Base-by-base conservation (phyloP, 2,888 invertebrate species). In the Oligia fasciuncula region DNA sequence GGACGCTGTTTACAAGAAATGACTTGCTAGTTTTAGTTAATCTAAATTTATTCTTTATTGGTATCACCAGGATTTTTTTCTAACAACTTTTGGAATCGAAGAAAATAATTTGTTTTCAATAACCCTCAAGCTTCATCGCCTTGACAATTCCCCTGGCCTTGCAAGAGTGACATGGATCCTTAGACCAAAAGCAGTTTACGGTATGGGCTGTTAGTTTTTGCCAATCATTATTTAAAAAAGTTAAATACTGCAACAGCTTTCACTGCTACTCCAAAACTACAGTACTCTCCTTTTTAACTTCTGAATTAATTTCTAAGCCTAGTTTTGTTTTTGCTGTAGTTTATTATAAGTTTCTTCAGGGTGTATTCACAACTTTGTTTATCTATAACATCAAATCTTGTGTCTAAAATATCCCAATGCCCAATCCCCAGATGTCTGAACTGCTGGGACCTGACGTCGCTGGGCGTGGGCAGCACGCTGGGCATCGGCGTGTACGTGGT, bases 401-500 rank as follows among this genome's bases (percentile, higher is more conserved):
- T 66, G 23, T 23, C 46, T 68, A n/a, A 68, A 19, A 19, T 35
- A 57, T 74, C 2, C 1, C 29, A 5, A 4, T 65, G 6, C n/a
- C 0, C 0, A n/a, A 43, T 54, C 89, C 3, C 92, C 85, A 97
- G 98, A 95, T 98, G 98, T 88, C 95, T 98, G 29, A 97, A 97
- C n/a, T 97, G 97, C 0, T 95, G 98, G 90, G 99, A 99, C 94
- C 95, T 99, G 80, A 98, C 98, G 0, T 98, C 98, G 1, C 93
- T 99, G 68, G 99, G 98, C 14, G 97, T 98, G 83, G 98, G 98
- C 83, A 98, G 98, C 86, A 98, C 98, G 0, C 97, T 99, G 76
- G 99, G 99, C 23, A 98, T 99, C 8, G 99, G 99, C 23, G 98
- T 99, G 77, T 99, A 99, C 94, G 98, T 99, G 9, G 95, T 99